phyloP scores from a whole-genome alignment of 2,888 invertebrate species.

The Limnephilus rhombicus region DNA sequence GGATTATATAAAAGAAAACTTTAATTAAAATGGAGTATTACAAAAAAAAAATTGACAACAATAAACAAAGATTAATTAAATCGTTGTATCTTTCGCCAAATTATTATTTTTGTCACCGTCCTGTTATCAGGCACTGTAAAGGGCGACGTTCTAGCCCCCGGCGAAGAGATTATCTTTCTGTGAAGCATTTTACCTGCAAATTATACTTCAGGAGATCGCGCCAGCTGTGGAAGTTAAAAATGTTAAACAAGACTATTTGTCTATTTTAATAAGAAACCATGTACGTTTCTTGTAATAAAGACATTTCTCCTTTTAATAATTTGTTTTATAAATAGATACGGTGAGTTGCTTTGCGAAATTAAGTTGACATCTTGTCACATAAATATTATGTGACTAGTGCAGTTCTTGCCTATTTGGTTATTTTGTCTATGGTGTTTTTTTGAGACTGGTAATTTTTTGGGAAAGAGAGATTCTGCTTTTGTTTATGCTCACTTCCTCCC shows the following conservation, averaged over 20 bases:
- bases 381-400: no score
- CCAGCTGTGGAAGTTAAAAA: not conserved
- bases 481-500: no score
- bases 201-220: no score
- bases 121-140: not conserved
- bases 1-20: no score
- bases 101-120: not conserved
- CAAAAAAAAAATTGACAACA: no score
- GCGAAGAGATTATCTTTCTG: not conserved
- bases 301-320: not conserved
- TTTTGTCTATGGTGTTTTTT: no score
- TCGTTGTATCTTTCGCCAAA: not conserved
- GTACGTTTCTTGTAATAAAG: not conserved
- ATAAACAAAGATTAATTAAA: no score
- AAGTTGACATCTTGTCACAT: no score
- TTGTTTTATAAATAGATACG: not conserved
- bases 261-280: not conserved
- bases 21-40: no score
- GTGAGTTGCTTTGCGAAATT: not conserved
- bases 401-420: no score
- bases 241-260: not conserved
- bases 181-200: constrained; percentile 28
- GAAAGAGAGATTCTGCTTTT: no score
- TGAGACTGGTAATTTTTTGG: no score
- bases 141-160: not conserved